Evolutionary conservation across 1,140 invertebrate genomes (phyloP).

Genomic region (Drosophila athabasca): DNA sequence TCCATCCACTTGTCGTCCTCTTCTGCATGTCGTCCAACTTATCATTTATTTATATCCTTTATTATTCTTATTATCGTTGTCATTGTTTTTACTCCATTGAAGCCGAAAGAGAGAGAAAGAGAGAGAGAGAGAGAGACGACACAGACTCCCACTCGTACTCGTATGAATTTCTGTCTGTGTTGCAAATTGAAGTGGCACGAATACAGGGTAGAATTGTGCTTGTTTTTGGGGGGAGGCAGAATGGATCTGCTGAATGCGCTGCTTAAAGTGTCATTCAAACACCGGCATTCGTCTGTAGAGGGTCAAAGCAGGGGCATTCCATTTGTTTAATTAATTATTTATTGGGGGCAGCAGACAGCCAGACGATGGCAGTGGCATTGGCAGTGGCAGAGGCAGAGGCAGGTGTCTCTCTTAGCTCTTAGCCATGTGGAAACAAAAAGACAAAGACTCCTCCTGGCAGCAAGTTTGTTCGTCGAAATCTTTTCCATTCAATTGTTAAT

Average conservation of each 20-base stretch:
- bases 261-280: constrained; percentile 64
- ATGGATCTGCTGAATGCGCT: constrained; percentile 20
- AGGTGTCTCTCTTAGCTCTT: constrained; percentile 1
- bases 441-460: constrained; percentile 14
- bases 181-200: constrained; percentile 48
- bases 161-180: constrained; percentile 44
- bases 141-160: not conserved
- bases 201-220: too few relatives aligned
- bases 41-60: constrained; percentile 75
- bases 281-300: constrained; percentile 44
- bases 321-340: constrained; percentile 80
- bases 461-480: constrained; percentile 4
- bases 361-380: constrained; percentile 16
- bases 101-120: too few relatives aligned
- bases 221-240: constrained; percentile 2
- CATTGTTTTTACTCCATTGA: constrained; percentile 36
- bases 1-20: constrained; percentile 25
- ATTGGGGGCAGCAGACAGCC: constrained; percentile 29
- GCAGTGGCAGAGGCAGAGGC: not conserved
- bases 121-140: too few relatives aligned
- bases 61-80: constrained; percentile 69
- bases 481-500: constrained; percentile 22
- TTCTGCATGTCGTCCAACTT: constrained; percentile 61
- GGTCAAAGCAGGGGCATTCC: constrained; percentile 42
- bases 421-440: constrained; percentile 11